Evolutionary conservation across 53 echinoderm and acorn worm genomes (phyloP).

Genomic region (Paracentrotus lividus): DNA sequence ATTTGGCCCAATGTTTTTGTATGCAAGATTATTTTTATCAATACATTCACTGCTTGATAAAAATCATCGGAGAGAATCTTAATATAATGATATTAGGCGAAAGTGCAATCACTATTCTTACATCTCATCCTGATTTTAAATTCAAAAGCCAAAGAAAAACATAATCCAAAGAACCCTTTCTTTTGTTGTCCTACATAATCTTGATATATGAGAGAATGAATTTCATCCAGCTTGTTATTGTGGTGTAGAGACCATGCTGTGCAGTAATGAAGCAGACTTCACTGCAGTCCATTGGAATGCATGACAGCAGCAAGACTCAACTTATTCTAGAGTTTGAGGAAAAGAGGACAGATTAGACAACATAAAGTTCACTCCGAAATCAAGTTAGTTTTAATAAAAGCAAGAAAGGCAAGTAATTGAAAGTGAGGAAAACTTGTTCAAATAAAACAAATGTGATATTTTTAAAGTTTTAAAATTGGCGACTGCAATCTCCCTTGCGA

Average conservation of each 20-base stretch:
- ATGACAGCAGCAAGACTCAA: not conserved
- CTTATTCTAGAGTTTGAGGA: not conserved
- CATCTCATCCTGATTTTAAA: not conserved
- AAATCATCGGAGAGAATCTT: too few relatives aligned
- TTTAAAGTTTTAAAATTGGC: too few relatives aligned
- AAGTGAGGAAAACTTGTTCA: too few relatives aligned
- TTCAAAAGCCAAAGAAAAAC: not conserved
- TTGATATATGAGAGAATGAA: not conserved
- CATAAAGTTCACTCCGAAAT: not conserved
- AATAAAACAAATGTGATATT: too few relatives aligned
- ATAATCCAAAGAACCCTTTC: not conserved
- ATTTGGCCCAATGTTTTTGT: too few relatives aligned
- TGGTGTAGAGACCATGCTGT: not conserved
- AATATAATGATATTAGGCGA: not conserved
- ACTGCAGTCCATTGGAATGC: not conserved
- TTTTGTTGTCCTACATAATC: not conserved
- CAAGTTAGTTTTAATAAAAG: too few relatives aligned
- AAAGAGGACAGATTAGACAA: constrained; percentile 3
- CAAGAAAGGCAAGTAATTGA: not conserved
- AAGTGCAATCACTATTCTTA: not conserved
- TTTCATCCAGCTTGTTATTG: not conserved
- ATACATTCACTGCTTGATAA: too few relatives aligned
- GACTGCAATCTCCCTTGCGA: too few relatives aligned
- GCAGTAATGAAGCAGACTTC: constrained; percentile 12
- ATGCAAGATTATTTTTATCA: too few relatives aligned